Evolutionary conservation across 2,113 vertebrate genomes (phyloP).

Genomic region (Haplochromis vanheusdeni): DNA sequence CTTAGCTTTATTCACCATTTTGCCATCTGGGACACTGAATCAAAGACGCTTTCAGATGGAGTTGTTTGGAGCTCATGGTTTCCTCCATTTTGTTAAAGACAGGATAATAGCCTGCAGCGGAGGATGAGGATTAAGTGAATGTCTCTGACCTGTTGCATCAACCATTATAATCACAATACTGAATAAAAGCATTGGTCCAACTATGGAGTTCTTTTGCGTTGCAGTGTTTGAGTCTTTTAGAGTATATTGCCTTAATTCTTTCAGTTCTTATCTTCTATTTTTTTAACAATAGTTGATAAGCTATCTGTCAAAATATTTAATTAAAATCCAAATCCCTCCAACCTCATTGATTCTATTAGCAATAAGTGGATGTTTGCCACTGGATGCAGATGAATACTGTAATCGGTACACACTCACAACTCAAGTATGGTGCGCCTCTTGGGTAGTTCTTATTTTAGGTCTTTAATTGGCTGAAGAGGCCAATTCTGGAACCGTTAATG

Average conservation of each 20-base stretch:
- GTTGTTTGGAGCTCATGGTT: background rate
- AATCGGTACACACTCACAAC: background rate
- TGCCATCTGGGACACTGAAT: background rate
- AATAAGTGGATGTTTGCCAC: background rate
- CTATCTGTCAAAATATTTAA: background rate
- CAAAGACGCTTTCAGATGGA: background rate
- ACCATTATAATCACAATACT: background rate
- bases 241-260: background rate
- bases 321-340: background rate
- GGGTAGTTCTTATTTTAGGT: background rate
- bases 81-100: background rate
- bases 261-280: background rate
- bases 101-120: background rate
- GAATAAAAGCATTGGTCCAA: background rate
- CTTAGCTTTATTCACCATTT: background rate
- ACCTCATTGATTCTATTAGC: background rate
- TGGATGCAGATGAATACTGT: background rate
- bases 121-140: background rate
- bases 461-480: background rate
- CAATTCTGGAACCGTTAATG: accelerated
- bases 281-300: background rate
- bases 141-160: background rate
- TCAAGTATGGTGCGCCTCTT: background rate
- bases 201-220: background rate
- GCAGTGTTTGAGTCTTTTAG: background rate